Conservation (phyloP, 2,113 vertebrate species). For the Rhadina sibilatrix region DNA sequence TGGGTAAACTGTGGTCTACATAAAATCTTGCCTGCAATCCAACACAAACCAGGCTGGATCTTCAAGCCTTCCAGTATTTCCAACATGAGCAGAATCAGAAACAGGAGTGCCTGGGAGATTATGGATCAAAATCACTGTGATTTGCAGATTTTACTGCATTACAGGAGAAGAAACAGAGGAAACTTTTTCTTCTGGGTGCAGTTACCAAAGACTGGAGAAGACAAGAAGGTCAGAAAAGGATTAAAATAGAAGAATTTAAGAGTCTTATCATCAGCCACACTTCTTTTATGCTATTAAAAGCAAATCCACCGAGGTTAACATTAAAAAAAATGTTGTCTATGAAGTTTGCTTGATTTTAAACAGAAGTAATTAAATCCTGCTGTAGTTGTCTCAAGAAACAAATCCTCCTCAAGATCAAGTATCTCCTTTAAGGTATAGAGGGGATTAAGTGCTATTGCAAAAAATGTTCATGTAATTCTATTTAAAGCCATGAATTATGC, state of each 20-base stretch:
- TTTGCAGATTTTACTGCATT: not conserved
- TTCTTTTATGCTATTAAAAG: slow-evolving; percentile 21
- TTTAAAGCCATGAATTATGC: slow-evolving; percentile 8
- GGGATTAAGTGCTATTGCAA: slow-evolving; percentile 3
- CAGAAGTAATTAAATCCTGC: slow-evolving; percentile 22
- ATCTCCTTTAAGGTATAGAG: slow-evolving; percentile 19
- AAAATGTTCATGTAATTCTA: not conserved
- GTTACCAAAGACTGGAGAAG: not conserved
- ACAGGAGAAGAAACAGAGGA: not conserved
- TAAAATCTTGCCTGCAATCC: not conserved
- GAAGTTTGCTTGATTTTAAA: slow-evolving; percentile 38
- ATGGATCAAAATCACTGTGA: not conserved
- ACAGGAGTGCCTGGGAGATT: not conserved
- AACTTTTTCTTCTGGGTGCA: not conserved
- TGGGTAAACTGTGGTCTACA: not conserved
- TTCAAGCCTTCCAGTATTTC: not conserved
- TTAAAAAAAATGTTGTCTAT: not conserved
- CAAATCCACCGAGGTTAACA: slow-evolving; percentile 6
- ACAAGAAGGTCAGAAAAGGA: not conserved
- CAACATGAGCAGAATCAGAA: not conserved
- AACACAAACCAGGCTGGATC: not conserved
- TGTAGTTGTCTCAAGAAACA: slow-evolving; percentile 19
- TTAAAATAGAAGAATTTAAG: not conserved
- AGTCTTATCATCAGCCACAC: not conserved
- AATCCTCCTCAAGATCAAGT: slow-evolving; percentile 41